A percentile compares a stretch with the other conserved stretches of the same genome.
phyloP scores from a whole-genome alignment of 2,888 invertebrate genomes.

The Rhagonycha fulva region DNA sequence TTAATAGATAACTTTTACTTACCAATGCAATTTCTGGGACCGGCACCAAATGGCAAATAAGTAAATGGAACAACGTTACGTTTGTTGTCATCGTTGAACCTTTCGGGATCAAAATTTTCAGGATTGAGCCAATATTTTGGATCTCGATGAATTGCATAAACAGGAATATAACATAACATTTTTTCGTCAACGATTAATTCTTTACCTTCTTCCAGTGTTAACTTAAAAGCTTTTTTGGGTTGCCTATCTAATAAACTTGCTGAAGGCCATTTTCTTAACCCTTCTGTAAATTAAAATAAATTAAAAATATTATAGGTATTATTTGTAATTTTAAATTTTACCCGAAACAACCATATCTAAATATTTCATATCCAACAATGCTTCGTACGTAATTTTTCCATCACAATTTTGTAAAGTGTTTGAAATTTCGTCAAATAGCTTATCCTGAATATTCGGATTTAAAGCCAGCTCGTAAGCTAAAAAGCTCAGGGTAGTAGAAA shows the following conservation, averaged over 20 bases:
- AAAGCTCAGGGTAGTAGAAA: not conserved
- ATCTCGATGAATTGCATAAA: slow-evolving; percentile 41
- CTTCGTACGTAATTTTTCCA: not conserved
- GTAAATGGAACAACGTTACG: slow-evolving; percentile 54
- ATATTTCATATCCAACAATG: not conserved
- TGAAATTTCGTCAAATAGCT: not conserved
- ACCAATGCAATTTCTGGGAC: slow-evolving; percentile 61
- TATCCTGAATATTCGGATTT: not conserved
- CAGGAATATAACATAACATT: slow-evolving; percentile 39
- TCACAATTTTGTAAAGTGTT: not conserved
- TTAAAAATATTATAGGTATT: too few species aligned
- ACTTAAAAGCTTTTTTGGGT: slow-evolving; percentile 33
- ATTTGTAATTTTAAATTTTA: too few species aligned
- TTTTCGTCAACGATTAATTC: too few species aligned
- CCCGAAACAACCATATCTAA: not conserved
- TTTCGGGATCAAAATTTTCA: too few species aligned
- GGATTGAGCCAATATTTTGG: slow-evolving; percentile 45
- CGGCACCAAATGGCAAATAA: slow-evolving; percentile 52
- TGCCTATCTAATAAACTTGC: too few species aligned
- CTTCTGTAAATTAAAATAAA: not conserved
- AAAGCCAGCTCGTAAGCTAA: not conserved
- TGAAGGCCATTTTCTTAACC: too few species aligned
- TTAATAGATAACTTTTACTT: too few species aligned
- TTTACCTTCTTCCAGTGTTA: too few species aligned
- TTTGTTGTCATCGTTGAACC: slow-evolving; percentile 60